Evolutionary conservation across 1,140 invertebrate species (phyloP).

Genomic region (Drosophila pallidifrons): DNA sequence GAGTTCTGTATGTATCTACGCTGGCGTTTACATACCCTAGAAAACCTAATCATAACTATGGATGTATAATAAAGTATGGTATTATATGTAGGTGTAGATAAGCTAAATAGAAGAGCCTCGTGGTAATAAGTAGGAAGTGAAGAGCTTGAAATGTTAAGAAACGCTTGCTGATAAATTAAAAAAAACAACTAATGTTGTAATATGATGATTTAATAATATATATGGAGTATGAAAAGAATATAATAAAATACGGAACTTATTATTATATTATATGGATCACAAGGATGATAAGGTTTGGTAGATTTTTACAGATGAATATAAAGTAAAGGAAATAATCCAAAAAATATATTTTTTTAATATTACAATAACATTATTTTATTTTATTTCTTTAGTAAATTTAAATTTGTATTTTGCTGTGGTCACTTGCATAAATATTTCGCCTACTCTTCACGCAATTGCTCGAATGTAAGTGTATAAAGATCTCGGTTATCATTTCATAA

Average conservation of each 20-base stretch:
- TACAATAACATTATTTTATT: neutral
- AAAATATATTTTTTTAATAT: too few species aligned
- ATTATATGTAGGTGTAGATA: conserved; percentile 1
- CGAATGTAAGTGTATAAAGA: conserved; percentile 19
- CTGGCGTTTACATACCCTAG: conserved; percentile 10
- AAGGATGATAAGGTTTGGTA: too few species aligned
- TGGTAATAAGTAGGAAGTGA: too few species aligned
- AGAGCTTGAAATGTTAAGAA: too few species aligned
- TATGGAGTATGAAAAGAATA: too few species aligned
- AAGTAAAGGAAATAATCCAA: too few species aligned
- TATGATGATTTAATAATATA: too few species aligned
- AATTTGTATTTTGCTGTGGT: neutral
- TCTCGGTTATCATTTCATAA: conserved; percentile 45
- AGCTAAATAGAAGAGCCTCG: neutral
- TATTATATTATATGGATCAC: too few species aligned
- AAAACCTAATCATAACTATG: neutral
- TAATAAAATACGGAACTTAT: too few species aligned
- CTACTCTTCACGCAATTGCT: neutral
- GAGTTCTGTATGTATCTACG: neutral
- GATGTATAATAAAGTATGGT: conserved; percentile 2
- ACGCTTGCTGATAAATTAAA: too few species aligned
- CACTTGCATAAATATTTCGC: neutral
- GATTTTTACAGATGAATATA: too few species aligned
- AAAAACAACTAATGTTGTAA: too few species aligned
- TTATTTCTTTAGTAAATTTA: neutral